These are phyloP conservation scores for Martes martes DNA, from an alignment of 2,113 vertebrate species.

Conservation along the genomic window DNA sequence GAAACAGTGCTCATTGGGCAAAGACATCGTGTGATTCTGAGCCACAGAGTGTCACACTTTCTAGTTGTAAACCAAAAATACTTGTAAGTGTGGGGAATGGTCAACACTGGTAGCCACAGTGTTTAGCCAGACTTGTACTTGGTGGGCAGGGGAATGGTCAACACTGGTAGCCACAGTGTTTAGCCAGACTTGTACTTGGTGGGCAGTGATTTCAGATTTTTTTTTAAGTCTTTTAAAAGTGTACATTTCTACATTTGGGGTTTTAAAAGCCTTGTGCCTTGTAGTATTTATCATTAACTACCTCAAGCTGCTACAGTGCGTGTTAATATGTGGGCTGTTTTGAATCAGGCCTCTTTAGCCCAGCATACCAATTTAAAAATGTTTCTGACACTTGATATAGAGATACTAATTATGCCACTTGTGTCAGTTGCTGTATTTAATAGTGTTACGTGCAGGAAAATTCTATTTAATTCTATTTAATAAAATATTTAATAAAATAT, in stretches of 20 bases:
- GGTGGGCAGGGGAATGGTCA: neutral
- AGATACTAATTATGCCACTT: neutral
- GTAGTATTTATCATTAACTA: neutral
- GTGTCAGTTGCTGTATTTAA: neutral
- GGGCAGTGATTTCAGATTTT: neutral
- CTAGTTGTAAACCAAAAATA: neutral
- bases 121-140: neutral
- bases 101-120: too few relatives aligned
- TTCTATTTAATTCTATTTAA: neutral
- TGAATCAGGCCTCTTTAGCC: neutral
- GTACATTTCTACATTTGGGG: neutral
- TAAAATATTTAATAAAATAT: neutral
- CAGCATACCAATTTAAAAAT: neutral
- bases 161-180: too few relatives aligned
- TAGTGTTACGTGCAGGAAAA: neutral
- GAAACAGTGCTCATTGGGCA: neutral
- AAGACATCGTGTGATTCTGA: neutral
- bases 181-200: neutral
- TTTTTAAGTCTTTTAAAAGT: neutral
- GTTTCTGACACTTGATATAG: neutral
- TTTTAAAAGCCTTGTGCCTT: neutral
- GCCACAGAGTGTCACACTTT: neutral
- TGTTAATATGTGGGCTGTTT: neutral
- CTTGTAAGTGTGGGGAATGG: neutral
- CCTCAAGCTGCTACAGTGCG: neutral